Base-by-base conservation (phyloP, 2,113 vertebrate species). In the Pagrus major region DNA sequence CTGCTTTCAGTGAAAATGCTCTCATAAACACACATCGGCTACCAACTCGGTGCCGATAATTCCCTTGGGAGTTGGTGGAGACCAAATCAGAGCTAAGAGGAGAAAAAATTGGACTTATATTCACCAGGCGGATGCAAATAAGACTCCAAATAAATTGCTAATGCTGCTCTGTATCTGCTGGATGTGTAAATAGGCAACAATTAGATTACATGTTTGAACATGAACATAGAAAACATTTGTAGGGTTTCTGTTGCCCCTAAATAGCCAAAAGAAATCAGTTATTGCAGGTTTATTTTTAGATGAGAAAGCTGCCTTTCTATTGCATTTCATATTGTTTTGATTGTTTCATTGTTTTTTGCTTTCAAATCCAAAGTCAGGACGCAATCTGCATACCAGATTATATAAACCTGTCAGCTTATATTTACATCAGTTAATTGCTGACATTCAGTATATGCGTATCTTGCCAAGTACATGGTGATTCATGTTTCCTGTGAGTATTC, bases 381-480 rank as follows among this genome's bases (percentile, higher is more conserved):
- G 3, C 2, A 47, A 21, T 20, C 9, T 51, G 0, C 23, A 51
- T 11, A n/a, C 23, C 23, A 12, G 9, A 15, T 29, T 49, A 27
- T 51, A 37, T 64, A 23, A 39, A 20, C 5, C 1, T 3, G 9
- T n/a, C n/a, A n/a, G n/a, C 11, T 59, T 37, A 15, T 49, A 33
- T 47, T 31, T 29, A 31, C 29, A 14, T 29, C 1, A 9, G 4
- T 35, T 51, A 18, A 51, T 23, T 29, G 39, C 16, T 47, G 21
- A 56, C 51, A 58, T 64, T 65, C 39, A 37, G 1, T 71, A 33
- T 70, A 25, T 41, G 9, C 9, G 10, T 37, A 29, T n/a, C 5
- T 47, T 59, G 58, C 21, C 27, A 58, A 71, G 60, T 33, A 56
- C 16, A 47, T n/a, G 16, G 18, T 39, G 18, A 67, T 54, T 72